phyloP scores from a whole-genome alignment of 1,140 invertebrate genomes.

The Brachionus manjavacas region DNA sequence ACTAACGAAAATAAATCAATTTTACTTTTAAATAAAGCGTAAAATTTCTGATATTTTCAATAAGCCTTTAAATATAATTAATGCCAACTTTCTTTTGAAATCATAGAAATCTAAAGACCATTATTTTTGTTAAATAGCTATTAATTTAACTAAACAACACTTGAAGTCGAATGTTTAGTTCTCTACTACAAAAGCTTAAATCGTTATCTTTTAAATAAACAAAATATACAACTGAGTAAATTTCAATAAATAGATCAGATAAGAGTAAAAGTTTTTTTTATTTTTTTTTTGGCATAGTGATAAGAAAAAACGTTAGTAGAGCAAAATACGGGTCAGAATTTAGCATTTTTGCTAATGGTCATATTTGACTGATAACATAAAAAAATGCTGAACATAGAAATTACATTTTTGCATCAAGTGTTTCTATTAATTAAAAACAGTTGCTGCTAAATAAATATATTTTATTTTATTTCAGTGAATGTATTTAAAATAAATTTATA shows the following conservation, averaged over 20 bases:
- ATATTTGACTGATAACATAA: neutral
- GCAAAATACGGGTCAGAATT: neutral
- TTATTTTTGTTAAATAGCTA: neutral
- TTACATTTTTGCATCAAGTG: conserved; percentile 40
- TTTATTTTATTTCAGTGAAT: neutral
- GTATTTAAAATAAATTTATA: neutral
- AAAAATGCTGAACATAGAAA: neutral
- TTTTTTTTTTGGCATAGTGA: neutral
- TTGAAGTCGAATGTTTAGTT: neutral
- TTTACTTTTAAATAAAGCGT: neutral
- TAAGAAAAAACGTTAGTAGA: conserved; percentile 21
- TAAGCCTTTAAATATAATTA: neutral
- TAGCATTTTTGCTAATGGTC: conserved; percentile 23
- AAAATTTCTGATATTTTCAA: neutral
- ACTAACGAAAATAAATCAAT: neutral
- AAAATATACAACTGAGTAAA: conserved; percentile 39
- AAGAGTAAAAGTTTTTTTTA: neutral
- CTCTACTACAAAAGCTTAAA: neutral
- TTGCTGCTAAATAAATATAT: conserved; percentile 24
- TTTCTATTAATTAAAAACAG: conserved; percentile 35
- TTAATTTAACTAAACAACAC: neutral
- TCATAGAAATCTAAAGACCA: neutral
- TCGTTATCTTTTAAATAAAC: conserved; percentile 11
- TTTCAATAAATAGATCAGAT: conserved; percentile 32
- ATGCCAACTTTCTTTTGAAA: neutral